Conservation (phyloP, 2,113 vertebrate species). For the Stigmatopora argus region DNA sequence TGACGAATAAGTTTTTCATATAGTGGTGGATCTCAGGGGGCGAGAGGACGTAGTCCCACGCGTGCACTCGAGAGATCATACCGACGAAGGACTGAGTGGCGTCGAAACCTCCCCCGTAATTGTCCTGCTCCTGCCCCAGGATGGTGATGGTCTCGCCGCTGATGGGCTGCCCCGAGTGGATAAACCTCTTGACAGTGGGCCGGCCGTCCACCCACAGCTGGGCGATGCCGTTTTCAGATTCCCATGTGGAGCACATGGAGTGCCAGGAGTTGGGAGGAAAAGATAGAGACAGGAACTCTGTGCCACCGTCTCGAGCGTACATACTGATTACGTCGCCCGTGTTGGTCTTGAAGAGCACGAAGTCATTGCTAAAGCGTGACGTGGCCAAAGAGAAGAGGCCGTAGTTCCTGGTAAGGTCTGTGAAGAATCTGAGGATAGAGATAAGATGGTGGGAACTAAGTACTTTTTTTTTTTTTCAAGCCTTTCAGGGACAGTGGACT, state of each 20-base stretch:
- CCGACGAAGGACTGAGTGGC: slow-evolving; percentile 25
- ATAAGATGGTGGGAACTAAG: not conserved
- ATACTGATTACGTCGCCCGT: not conserved
- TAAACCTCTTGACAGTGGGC: slow-evolving; percentile 25
- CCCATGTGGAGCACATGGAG: slow-evolving; percentile 42
- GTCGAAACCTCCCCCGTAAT: slow-evolving; percentile 21
- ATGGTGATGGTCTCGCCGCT: slow-evolving; percentile 9
- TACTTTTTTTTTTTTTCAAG: no score
- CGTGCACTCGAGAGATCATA: slow-evolving; percentile 37
- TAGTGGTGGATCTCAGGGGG: slow-evolving; percentile 19
- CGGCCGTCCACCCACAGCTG: slow-evolving; percentile 52
- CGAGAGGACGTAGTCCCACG: slow-evolving; percentile 39
- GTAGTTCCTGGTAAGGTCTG: slow-evolving; percentile 30
- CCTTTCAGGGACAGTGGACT: not conserved
- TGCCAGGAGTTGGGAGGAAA: slow-evolving; percentile 33
- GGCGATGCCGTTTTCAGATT: slow-evolving; percentile 16
- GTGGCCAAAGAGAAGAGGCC: slow-evolving; percentile 32
- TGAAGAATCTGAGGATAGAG: slow-evolving; percentile 26
- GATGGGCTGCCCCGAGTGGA: slow-evolving; percentile 12
- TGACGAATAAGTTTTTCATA: not conserved
- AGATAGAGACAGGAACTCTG: slow-evolving; percentile 17
- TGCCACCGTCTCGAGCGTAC: rapidly evolving
- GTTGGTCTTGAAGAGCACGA: slow-evolving; percentile 21
- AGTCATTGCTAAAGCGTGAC: not conserved
- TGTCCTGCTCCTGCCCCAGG: slow-evolving; percentile 44